phyloP scores from a whole-genome alignment of 2,113 vertebrate species.

The Carollia perspicillata region DNA sequence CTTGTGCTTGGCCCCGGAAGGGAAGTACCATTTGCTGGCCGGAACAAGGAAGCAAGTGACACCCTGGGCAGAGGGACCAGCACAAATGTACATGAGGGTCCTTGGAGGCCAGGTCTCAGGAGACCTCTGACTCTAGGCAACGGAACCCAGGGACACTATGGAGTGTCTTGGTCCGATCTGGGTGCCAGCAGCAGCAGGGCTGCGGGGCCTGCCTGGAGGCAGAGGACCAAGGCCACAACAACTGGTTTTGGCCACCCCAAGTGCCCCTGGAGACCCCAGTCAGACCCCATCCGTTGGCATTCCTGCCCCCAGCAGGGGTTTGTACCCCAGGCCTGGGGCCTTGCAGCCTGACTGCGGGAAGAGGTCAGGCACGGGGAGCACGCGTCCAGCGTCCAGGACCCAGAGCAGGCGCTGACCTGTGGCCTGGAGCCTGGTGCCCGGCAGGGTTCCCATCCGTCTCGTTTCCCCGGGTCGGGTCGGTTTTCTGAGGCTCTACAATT shows the following conservation, averaged over 20 bases:
- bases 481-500: conserved; percentile 68
- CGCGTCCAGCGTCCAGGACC: neutral
- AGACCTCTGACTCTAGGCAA: neutral
- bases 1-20: neutral
- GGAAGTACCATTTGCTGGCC: neutral
- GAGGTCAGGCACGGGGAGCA: neutral
- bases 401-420: accelerated
- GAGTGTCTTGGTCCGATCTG: accelerated
- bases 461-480: conserved; percentile 14
- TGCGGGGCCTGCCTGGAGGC: neutral
- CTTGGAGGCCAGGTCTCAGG: neutral
- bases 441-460: conserved; percentile 60
- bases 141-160: neutral
- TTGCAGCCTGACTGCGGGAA: neutral
- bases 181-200: accelerated
- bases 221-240: neutral
- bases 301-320: neutral
- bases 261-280: accelerated
- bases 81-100: accelerated
- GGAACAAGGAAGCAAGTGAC: accelerated
- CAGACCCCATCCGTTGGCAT: neutral
- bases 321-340: neutral
- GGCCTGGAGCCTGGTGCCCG: neutral
- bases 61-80: neutral
- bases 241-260: accelerated